Evolutionary conservation across 2,113 vertebrate genomes (phyloP), one percentile per base, ranked within the genome.

Genomic region (Choloepus hoffmanni): DNA sequence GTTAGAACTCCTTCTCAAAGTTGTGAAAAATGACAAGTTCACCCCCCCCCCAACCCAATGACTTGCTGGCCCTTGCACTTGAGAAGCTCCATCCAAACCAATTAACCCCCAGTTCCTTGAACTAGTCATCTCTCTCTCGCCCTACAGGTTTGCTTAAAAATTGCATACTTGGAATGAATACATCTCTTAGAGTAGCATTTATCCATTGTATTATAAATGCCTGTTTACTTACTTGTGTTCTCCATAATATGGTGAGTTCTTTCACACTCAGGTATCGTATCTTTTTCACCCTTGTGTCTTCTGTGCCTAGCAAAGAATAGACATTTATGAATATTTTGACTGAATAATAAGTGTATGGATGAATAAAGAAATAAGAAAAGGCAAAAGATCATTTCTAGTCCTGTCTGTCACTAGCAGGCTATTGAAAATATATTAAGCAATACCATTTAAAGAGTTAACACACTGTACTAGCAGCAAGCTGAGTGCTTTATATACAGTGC

Each of bases 381-480:
- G 15, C 60, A 91, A 67, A 30, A 93, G 28, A 65, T 43, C 33
- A 89, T 92, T 90, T 92, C 21, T 40, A 67, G 65, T 55, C 58
- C 50, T 13, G 50, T 50, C 58, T 67, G 60, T 84, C 87, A 84
- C 73, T 55, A 67, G 43, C 3, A 85, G 53, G 70, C 65, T 79
- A 30, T 62, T 91, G 76, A 81, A 95, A 96, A 87, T 63, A 84
- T 87, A 79, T 72, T 70, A 94, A 81, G 40, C 55, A 60, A 81
- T 30, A 78, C 9, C 28, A 24, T 65, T 86, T 92, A 91, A 97
- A 87, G 94, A 97, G 70, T 95, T 85, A 77, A 86, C 76, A 84
- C 33, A 84, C 87, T 70, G 36, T 85, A n/a, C 76, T 65, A 65
- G 48, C 78, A 96, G 93, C 70, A 92, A 92, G 63, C 33, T 81